Base-by-base conservation (phyloP, 2,888 invertebrate species). In the Busseola fusca region DNA sequence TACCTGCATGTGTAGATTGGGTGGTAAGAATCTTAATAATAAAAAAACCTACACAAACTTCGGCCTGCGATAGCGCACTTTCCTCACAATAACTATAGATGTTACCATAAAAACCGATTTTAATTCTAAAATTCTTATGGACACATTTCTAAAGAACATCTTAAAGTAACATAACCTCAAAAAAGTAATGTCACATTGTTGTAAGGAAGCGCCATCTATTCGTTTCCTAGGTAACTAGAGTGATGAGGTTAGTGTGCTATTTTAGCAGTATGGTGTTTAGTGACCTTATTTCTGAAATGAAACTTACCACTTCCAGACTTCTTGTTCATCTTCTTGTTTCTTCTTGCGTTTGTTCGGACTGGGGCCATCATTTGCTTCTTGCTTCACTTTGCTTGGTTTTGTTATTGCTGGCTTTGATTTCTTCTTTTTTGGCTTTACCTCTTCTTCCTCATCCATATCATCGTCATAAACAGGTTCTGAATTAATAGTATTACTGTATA, bases 221-320 rank as follows among this genome's bases (percentile, higher is more conserved):
- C 9, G 16, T 68, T 72, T 30, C 18, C 14, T 45, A 30, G 3
- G 34, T 30, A 70, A 83, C 67, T 69, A 58, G n/a, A 37, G 56
- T 0, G 27, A 66, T 12, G 30, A n/a, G 56, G 37, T 10, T 52
- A 37, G 9, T 69, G 45, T 67, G 60, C 54, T 52, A 69, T 42
- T 65, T 57, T 48, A 45, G n/a, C 10, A 42, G 25, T 52, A 5
- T 4, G 6, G 34, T 40, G 58, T 66, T 65, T 69, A 67, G 12
- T 80, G 77, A 82, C 69, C 75, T 69, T 54, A 37, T n/a, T 68
- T 50, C 52, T 40, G 14, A 57, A 62, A 58, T 18, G 37, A 3
- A 64, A 92, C 96, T 96, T 94, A 98, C 98, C 98, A 98, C 96
- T 98, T 98, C 98, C 98, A 98, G 72, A 98, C 98, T 94, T 98